Conservation (phyloP, 2,888 invertebrate genomes). For the Polydesmus complanatus region DNA sequence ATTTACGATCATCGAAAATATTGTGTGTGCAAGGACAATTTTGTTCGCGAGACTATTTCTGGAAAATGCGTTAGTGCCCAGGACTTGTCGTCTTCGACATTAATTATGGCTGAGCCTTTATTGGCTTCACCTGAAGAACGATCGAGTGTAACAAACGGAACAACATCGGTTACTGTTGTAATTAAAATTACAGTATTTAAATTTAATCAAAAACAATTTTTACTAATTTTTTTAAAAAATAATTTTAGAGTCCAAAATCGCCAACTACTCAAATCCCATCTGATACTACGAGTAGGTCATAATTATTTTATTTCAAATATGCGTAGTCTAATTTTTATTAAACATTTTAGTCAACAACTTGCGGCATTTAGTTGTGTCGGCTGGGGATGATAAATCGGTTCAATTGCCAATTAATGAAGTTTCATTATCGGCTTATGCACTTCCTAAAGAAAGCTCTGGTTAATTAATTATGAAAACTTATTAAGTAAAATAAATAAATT, state of each 20-base stretch:
- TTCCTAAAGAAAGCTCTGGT: conserved; percentile 49
- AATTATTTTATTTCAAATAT: background rate
- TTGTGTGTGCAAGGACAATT: background rate
- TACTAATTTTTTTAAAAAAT: background rate
- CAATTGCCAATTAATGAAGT: conserved; percentile 71
- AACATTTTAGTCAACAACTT: conserved; percentile 9
- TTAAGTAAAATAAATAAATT: conserved; percentile 9
- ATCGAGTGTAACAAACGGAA: background rate
- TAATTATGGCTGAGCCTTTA: background rate
- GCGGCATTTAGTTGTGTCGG: conserved; percentile 30
- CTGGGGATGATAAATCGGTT: conserved; percentile 47
- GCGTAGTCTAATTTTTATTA: background rate
- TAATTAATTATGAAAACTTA: conserved; percentile 1
- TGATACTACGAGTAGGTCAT: background rate
- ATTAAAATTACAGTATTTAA: background rate
- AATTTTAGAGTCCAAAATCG: background rate
- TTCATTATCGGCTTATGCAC: conserved; percentile 63
- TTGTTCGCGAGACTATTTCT: background rate
- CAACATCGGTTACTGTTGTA: background rate
- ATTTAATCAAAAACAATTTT: background rate
- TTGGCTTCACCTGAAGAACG: background rate
- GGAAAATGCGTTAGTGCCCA: background rate
- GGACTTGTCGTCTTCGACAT: background rate
- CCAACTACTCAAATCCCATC: background rate
- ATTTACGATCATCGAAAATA: background rate